A percentile compares a stretch with the other conserved stretches of the same genome.
Conservation (phyloP, 2,113 vertebrate species). For the Cryptomyrus ogoouensis region DNA sequence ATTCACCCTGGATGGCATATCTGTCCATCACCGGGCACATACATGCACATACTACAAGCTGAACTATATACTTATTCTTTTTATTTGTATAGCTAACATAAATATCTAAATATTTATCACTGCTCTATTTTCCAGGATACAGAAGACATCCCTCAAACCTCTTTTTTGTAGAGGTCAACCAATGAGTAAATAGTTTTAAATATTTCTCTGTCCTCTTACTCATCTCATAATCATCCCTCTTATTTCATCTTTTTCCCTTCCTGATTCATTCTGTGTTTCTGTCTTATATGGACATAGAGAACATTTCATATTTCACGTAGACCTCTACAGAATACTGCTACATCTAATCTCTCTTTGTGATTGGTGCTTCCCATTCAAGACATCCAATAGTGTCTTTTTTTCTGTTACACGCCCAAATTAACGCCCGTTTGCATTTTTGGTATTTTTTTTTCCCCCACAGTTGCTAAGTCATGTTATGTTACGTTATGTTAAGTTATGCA, state of each 20-base stretch:
- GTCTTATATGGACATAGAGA: background rate
- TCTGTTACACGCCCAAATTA: background rate
- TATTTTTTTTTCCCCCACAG: background rate
- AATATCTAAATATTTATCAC: background rate
- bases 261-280: background rate
- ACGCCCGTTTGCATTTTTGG: background rate
- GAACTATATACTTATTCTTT: background rate
- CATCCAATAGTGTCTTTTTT: background rate
- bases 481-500: too few relatives aligned
- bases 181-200: too few relatives aligned
- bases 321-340: too few relatives aligned
- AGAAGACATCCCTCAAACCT: background rate
- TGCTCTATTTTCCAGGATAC: background rate
- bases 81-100: background rate
- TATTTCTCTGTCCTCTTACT: too few relatives aligned
- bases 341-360: background rate
- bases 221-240: background rate
- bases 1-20: background rate
- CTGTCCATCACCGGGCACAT: background rate
- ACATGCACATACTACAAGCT: background rate
- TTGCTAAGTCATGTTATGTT: background rate
- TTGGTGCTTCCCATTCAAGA: background rate
- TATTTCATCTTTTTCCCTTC: background rate
- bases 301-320: background rate
- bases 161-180: too few relatives aligned